Evolutionary conservation across 2,888 invertebrate species (phyloP), one percentile per base, ranked within the genome.

Genomic region (Hedya salicella): DNA sequence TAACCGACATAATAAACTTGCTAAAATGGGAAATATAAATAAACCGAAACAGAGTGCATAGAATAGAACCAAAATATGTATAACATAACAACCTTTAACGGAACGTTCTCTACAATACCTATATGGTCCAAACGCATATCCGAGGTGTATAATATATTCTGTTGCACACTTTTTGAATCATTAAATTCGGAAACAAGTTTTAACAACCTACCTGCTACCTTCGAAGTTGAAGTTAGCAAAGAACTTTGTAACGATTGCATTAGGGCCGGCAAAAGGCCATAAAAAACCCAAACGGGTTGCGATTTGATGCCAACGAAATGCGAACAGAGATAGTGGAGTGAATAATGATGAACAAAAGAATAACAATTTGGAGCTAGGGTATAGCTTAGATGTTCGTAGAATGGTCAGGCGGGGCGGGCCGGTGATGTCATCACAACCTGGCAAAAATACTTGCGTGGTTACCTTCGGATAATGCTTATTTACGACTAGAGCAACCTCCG

Each of bases 391-490:
- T 83, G 81, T 91, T 90, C 90, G 87, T 84, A 83, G 89, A 91
- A 91, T 77, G 78, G 76, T 76, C 79, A 86, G 86, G 83, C 85
- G 76, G 80, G 81, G 79, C 75, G 70, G 71, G 70, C 71, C 71
- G 87, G 88, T 91, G 91, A 89, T 88, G 87, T 91, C 90, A 91
- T 79, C 75, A 75, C 75, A 71, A 76, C 74, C 77, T 75, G 71
- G 71, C 76, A 74, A 52, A 25, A 62, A 42, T 63, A 42, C 48
- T 30, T 77, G 81, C 85, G 77, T 80, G 84, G 79, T 89, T 83
- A 86, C 87, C 87, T 89, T 86, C 86, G 73, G 72, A 75, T 71
- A 69, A 66, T 70, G 59, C 25, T 57, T 36, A 44, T 50, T 64
- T 59, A 44, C 25, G 14, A n/a, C 11, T 17, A 9, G 2, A 17